These are phyloP conservation scores for Lucilia cuprina DNA, from an alignment of 1,140 invertebrate species.

Conservation along the genomic window DNA sequence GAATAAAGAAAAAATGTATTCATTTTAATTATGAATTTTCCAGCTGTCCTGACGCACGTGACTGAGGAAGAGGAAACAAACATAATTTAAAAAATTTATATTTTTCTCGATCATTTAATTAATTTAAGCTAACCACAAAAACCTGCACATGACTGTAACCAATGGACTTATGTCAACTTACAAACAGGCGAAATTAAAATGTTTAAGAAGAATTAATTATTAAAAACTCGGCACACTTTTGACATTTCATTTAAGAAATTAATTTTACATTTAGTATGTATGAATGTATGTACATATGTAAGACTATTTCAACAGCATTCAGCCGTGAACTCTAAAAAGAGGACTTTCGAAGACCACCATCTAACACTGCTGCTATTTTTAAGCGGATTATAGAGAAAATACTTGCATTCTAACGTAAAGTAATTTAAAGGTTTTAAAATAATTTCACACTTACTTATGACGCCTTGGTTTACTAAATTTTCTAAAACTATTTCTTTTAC, in stretches of 20 bases:
- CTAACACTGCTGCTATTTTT: neutral
- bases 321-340: neutral
- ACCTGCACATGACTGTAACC: conserved; percentile 10
- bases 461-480: neutral
- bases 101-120: neutral
- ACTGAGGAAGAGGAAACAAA: neutral
- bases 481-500: too few species aligned
- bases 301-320: neutral
- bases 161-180: conserved; percentile 11
- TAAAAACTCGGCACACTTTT: neutral
- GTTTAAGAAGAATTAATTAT: neutral
- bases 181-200: neutral
- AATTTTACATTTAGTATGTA: neutral
- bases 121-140: neutral
- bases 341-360: neutral
- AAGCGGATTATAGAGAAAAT: conserved; percentile 5
- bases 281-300: neutral
- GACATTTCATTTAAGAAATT: neutral
- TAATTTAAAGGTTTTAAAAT: neutral
- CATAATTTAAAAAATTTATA: too few species aligned
- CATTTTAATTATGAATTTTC: too few species aligned
- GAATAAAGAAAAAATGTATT: too few species aligned
- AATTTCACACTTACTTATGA: conserved; percentile 31
- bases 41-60: neutral
- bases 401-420: neutral